Conservation (phyloP, 2,797 vertebrate species). For the Centroberyx gerrardi region DNA sequence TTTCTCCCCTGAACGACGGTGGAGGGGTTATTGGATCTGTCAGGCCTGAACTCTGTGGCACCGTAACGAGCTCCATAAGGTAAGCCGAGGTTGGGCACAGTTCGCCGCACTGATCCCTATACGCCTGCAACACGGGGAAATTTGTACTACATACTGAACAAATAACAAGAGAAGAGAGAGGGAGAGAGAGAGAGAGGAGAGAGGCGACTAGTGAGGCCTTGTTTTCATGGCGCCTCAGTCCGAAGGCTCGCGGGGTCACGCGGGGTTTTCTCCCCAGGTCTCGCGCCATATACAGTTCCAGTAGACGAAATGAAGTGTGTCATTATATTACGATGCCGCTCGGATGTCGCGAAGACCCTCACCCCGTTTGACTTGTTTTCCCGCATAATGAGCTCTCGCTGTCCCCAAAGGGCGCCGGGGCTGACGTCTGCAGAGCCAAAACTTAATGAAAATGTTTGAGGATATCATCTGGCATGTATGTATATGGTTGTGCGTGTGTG, state of each 20-base stretch:
- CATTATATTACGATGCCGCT: conserved; percentile 78
- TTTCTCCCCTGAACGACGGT: conserved; percentile 91
- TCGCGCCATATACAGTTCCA: conserved; percentile 77
- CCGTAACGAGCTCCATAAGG: conserved; percentile 96
- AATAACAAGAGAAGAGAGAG: conserved; percentile 83
- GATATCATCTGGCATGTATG: neutral
- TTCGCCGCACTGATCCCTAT: conserved; percentile 91
- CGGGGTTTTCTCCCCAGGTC: conserved; percentile 67
- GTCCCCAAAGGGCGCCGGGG: conserved; percentile 35
- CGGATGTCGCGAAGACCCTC: conserved; percentile 52
- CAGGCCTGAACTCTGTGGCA: conserved; percentile 98
- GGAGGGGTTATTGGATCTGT: conserved; percentile 99
- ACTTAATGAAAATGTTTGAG: neutral
- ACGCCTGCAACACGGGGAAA: conserved; percentile 93
- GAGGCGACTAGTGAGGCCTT: conserved; percentile 60
- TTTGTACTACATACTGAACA: conserved; percentile 99
- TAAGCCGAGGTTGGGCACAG: conserved; percentile 93
- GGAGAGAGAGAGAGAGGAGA: conserved; percentile 49
- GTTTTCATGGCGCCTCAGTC: conserved; percentile 71
- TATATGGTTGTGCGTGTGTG: conserved; percentile 1
- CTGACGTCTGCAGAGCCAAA: neutral
- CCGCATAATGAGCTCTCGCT: conserved; percentile 39
- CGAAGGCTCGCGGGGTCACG: conserved; percentile 65
- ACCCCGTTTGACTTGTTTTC: conserved; percentile 27
- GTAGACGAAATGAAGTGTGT: conserved; percentile 81